Conservation (phyloP, 2,888 invertebrate species). For the Drosophila picticornis region DNA sequence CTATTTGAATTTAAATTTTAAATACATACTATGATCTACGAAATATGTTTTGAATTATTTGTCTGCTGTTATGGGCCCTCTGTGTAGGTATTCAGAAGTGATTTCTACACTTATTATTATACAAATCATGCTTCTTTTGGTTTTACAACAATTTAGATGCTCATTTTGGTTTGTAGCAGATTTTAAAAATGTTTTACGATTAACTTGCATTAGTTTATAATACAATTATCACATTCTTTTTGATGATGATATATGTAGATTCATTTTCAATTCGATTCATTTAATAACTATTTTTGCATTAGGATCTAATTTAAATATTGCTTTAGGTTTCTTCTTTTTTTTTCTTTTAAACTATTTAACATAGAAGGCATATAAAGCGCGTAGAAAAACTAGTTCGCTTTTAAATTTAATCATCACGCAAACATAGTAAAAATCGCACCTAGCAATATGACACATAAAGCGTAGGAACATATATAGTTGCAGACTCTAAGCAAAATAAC, state of each 20-base stretch:
- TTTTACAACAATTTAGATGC: slow-evolving; percentile 18
- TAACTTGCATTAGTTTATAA: slow-evolving; percentile 77
- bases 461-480: slow-evolving; percentile 72
- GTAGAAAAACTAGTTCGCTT: slow-evolving; percentile 18
- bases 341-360: slow-evolving; percentile 17
- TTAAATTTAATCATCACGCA: slow-evolving; percentile 21
- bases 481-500: slow-evolving; percentile 50
- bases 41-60: slow-evolving; percentile 24
- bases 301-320: slow-evolving; percentile 38
- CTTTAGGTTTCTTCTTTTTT: slow-evolving; percentile 21
- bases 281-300: slow-evolving; percentile 53
- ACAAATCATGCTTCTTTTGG: slow-evolving; percentile 29
- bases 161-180: slow-evolving; percentile 26
- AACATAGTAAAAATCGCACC: slow-evolving; percentile 29
- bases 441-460: slow-evolving; percentile 47
- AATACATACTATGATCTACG: slow-evolving; percentile 40
- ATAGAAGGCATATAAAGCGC: slow-evolving; percentile 32
- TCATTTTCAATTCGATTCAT: slow-evolving; percentile 58
- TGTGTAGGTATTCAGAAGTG: slow-evolving; percentile 10
- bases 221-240: slow-evolving; percentile 81
- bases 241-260: slow-evolving; percentile 79
- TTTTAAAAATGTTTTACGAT: slow-evolving; percentile 55
- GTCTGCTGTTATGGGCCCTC: slow-evolving; percentile 3
- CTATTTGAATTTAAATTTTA: slow-evolving; percentile 14
- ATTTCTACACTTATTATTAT: slow-evolving; percentile 38